phyloP scores from a whole-genome alignment of 2,797 vertebrate genomes.

The Chanos chanos region DNA sequence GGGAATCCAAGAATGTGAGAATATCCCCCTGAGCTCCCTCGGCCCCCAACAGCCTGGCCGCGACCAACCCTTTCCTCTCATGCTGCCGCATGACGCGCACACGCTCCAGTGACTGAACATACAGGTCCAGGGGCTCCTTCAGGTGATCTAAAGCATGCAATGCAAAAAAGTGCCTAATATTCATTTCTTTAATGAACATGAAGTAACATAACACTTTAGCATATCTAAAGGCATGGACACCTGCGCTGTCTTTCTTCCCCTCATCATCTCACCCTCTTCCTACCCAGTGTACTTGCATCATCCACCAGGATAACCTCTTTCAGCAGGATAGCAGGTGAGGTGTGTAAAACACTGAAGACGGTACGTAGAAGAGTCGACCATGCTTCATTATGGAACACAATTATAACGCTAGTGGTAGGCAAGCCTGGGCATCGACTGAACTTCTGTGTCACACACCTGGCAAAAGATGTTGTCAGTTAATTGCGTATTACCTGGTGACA shows the following conservation, averaged over 20 bases:
- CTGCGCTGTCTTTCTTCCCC: too few relatives aligned
- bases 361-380: slow-evolving; percentile 80
- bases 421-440: slow-evolving; percentile 75
- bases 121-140: slow-evolving; percentile 65
- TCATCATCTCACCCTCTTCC: slow-evolving; percentile 19
- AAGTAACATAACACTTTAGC: too few relatives aligned
- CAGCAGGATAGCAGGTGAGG: slow-evolving; percentile 73
- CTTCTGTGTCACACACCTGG: slow-evolving; percentile 74
- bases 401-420: slow-evolving; percentile 78
- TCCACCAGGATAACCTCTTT: slow-evolving; percentile 80
- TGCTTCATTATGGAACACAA: slow-evolving; percentile 84
- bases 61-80: slow-evolving; percentile 76
- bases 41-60: slow-evolving; percentile 75
- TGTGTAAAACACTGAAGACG: slow-evolving; percentile 77
- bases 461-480: too few relatives aligned
- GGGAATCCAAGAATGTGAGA: slow-evolving; percentile 85
- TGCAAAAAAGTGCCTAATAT: too few relatives aligned
- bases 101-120: slow-evolving; percentile 69
- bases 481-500: too few relatives aligned
- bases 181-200: too few relatives aligned
- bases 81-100: slow-evolving; percentile 73
- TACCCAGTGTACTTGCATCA: slow-evolving; percentile 81
- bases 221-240: too few relatives aligned
- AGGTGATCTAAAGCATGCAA: slow-evolving; percentile 69
- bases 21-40: slow-evolving; percentile 75